Evolutionary conservation across 2,797 vertebrate genomes (phyloP).

Genomic region (Manis crassicaudata): DNA sequence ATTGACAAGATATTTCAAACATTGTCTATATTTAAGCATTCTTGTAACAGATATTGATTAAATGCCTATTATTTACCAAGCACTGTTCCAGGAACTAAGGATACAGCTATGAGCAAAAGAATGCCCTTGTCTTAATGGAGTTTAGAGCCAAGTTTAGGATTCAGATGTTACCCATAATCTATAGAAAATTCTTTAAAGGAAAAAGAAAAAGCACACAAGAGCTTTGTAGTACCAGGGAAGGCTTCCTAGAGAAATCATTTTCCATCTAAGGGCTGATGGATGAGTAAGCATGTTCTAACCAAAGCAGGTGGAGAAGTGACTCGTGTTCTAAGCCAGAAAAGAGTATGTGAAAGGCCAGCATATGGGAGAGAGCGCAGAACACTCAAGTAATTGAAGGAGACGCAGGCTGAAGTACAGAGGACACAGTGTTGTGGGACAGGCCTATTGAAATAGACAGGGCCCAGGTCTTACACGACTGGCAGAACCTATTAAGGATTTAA

Average conservation of each 20-base stretch:
- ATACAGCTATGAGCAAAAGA: background rate
- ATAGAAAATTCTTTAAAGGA: background rate
- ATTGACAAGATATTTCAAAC: background rate
- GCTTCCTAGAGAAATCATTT: background rate
- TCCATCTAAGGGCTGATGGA: background rate
- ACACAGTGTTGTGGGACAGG: rapidly evolving
- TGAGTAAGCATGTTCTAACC: background rate
- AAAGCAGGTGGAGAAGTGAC: background rate
- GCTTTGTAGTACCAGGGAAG: background rate
- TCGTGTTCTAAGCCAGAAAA: background rate
- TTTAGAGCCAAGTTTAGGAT: background rate
- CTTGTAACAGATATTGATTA: background rate
- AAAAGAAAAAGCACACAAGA: background rate
- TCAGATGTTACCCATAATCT: background rate
- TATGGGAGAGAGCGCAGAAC: background rate
- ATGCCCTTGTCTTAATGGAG: background rate
- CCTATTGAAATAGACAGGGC: background rate
- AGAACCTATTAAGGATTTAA: background rate
- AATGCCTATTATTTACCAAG: background rate
- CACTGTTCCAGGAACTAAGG: background rate
- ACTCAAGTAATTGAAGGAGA: background rate
- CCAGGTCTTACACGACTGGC: background rate
- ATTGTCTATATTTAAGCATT: background rate
- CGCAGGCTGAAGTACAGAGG: background rate
- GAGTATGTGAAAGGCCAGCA: background rate